Evolutionary conservation across 64 coral and sea anemone species (phyloP).

Genomic region (Stylophora pistillata): DNA sequence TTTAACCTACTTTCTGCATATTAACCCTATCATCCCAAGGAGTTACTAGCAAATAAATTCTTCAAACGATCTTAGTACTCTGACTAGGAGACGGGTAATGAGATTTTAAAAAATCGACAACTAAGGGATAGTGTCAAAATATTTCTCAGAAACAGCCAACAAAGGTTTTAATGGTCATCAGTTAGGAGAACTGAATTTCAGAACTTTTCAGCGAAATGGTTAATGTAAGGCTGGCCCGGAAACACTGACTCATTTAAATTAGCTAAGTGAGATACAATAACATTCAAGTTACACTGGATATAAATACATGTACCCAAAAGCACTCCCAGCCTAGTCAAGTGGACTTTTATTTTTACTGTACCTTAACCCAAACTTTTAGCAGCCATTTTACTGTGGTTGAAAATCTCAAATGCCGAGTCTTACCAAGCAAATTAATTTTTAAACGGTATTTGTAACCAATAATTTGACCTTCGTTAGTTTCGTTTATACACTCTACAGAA

Average conservation of each 20-base stretch:
- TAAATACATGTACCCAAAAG: constrained; percentile 17
- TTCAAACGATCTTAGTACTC: neutral
- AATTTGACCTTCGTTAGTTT: constrained; percentile 12
- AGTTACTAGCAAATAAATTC: constrained; percentile 13
- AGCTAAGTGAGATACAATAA: constrained; percentile 2
- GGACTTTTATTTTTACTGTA: neutral
- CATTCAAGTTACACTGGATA: constrained; percentile 8
- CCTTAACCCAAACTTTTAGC: constrained; percentile 43
- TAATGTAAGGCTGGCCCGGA: too few relatives aligned
- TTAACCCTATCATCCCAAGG: too few relatives aligned
- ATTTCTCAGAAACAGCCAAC: too few relatives aligned
- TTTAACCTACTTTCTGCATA: too few relatives aligned
- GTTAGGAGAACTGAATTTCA: too few relatives aligned
- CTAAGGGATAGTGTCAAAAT: too few relatives aligned
- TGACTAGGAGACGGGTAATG: neutral
- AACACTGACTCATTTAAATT: constrained; percentile 43
- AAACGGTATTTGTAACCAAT: too few relatives aligned
- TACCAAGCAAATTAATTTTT: constrained; percentile 42
- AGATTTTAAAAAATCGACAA: too few relatives aligned
- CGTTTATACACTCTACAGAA: constrained; percentile 12
- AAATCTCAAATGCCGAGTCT: constrained; percentile 17
- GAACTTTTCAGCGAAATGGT: too few relatives aligned
- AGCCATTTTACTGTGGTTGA: constrained; percentile 13
- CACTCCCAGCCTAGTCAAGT: constrained; percentile 23
- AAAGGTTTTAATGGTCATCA: too few relatives aligned